phyloP scores from a whole-genome alignment of 64 coral and sea anemone genomes.

The Pocillopora damicornis region DNA sequence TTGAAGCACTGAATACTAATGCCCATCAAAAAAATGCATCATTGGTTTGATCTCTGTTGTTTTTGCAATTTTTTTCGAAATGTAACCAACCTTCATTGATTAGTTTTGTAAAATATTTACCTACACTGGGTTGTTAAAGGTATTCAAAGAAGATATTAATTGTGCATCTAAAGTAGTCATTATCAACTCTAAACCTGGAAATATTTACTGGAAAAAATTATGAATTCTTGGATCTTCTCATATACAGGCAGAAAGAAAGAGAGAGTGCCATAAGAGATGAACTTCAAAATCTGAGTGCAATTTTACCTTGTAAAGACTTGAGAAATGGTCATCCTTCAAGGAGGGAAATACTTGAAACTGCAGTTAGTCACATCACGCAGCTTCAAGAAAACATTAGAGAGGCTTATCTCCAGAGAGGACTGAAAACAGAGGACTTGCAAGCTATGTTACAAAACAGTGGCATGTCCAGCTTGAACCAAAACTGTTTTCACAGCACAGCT shows the following conservation, averaged over 20 bases:
- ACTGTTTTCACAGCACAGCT: background rate
- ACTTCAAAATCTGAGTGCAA: conserved; percentile 24
- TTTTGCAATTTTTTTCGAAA: too few relatives aligned
- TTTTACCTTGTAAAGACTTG: conserved; percentile 28
- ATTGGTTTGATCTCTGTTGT: too few relatives aligned
- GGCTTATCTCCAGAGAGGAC: conserved; percentile 27
- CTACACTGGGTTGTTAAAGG: too few relatives aligned
- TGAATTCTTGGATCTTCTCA: background rate
- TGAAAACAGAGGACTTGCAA: conserved; percentile 18
- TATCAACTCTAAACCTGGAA: too few relatives aligned
- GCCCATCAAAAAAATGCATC: too few relatives aligned
- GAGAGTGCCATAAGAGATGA: conserved; percentile 40
- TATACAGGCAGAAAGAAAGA: conserved; percentile 49
- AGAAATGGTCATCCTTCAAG: conserved; percentile 18
- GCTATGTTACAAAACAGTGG: background rate
- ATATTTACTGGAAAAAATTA: background rate
- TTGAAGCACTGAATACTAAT: too few relatives aligned
- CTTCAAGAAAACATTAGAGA: conserved; percentile 36
- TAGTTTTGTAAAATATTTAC: too few relatives aligned
- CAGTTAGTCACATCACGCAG: conserved; percentile 41
- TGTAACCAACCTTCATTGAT: too few relatives aligned
- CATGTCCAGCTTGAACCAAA: background rate
- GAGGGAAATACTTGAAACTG: conserved; percentile 41
- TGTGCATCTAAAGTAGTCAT: too few relatives aligned
- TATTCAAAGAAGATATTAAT: too few relatives aligned